Conservation (phyloP, 2,113 vertebrate species). For the Chloropsis hardwickii region DNA sequence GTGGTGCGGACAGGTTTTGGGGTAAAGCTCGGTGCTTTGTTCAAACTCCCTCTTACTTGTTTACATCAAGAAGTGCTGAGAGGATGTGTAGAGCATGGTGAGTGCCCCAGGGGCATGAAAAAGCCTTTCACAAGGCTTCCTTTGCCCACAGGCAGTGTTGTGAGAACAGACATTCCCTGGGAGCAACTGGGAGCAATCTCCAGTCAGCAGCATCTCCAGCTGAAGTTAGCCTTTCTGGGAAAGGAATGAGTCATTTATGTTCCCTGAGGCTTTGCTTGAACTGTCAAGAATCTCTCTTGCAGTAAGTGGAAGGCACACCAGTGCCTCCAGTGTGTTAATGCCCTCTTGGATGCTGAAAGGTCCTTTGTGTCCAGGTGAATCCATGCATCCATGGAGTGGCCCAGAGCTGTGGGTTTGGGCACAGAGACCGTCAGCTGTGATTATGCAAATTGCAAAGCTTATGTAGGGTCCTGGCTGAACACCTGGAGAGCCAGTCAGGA, state of each 20-base stretch:
- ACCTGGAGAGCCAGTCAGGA: background rate
- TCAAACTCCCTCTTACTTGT: background rate
- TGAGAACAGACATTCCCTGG: rapidly evolving
- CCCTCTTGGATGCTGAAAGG: background rate
- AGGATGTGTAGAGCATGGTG: background rate
- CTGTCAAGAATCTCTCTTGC: background rate
- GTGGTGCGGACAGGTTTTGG: background rate
- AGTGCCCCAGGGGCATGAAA: background rate
- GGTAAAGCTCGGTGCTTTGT: background rate
- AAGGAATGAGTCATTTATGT: background rate
- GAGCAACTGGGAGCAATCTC: background rate
- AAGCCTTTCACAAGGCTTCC: background rate
- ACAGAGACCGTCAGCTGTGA: background rate
- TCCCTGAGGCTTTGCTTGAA: background rate
- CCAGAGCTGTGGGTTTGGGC: background rate
- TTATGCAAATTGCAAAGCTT: background rate
- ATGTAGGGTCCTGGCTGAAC: background rate
- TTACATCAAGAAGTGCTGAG: background rate
- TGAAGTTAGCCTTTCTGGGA: background rate
- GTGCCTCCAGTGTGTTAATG: background rate
- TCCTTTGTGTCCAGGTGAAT: background rate
- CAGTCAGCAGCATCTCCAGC: background rate
- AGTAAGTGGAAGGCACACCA: background rate
- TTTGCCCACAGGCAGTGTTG: background rate
- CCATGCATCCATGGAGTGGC: rapidly evolving